phyloP scores from a whole-genome alignment of 2,888 invertebrate species.

The Hypomecis atomaria region DNA sequence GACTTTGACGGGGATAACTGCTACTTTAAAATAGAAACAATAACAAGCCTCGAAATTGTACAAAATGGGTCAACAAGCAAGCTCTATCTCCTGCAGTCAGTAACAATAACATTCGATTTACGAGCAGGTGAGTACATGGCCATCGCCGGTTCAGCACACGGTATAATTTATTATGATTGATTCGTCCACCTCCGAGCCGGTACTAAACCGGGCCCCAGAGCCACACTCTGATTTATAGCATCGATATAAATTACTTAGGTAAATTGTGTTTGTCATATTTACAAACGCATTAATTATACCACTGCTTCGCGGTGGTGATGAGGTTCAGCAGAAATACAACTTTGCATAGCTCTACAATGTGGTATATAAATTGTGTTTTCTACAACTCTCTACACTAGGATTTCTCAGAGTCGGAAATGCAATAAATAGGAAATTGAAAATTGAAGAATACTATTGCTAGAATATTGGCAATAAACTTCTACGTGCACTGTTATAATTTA shows the following conservation, averaged over 20 bases:
- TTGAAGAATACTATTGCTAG: too few species aligned
- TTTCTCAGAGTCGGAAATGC: too few species aligned
- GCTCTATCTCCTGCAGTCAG: constrained; percentile 22
- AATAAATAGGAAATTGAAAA: too few species aligned
- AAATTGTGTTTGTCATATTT: constrained; percentile 50
- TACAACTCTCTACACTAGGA: too few species aligned
- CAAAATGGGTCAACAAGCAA: constrained; percentile 18
- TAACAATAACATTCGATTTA: constrained; percentile 33
- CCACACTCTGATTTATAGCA: constrained; percentile 54
- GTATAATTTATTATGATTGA: constrained; percentile 59
- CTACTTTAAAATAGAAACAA: too few species aligned
- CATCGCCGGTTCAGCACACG: constrained; percentile 48
- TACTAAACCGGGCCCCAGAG: constrained; percentile 44
- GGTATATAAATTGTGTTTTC: too few species aligned
- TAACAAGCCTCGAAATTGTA: neutral
- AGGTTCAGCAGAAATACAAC: neutral
- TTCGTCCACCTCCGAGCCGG: constrained; percentile 51
- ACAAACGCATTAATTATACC: constrained; percentile 30
- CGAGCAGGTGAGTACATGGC: constrained; percentile 41
- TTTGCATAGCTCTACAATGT: too few species aligned
- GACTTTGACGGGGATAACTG: too few species aligned
- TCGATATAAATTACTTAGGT: constrained; percentile 55
- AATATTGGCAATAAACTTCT: too few species aligned
- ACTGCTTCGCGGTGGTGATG: neutral
- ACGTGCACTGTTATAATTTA: too few species aligned